phyloP scores from a whole-genome alignment of 2,113 vertebrate species.

The Myotis davidii region DNA sequence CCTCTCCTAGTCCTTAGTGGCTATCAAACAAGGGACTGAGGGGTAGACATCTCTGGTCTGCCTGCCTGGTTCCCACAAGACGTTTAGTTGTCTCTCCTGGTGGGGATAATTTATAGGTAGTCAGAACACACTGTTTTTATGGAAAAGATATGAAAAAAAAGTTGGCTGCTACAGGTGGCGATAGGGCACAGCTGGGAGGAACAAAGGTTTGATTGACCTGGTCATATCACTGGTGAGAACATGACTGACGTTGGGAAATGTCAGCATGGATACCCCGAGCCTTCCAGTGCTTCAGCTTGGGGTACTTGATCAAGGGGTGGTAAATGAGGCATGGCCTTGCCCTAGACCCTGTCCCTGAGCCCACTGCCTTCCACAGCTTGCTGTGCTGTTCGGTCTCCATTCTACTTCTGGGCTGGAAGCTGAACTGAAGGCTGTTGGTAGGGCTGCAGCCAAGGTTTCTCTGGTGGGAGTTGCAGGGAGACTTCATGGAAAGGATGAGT shows the following conservation, averaged over 20 bases:
- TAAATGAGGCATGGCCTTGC: background rate
- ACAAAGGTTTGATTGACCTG: background rate
- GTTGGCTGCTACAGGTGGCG: background rate
- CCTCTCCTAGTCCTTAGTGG: background rate
- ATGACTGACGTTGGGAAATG: background rate
- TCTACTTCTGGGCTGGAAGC: background rate
- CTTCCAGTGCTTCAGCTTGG: background rate
- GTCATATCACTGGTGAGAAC: background rate
- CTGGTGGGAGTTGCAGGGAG: conserved; percentile 23
- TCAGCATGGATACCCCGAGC: background rate
- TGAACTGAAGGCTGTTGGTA: background rate
- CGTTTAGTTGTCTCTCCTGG: background rate
- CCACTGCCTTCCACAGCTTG: background rate
- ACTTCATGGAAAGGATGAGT: conserved; percentile 53
- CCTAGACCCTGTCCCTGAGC: background rate
- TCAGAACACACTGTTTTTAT: conserved; percentile 1
- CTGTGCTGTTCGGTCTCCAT: background rate
- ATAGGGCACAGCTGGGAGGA: background rate
- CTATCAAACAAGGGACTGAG: background rate
- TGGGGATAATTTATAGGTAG: background rate
- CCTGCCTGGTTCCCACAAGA: background rate
- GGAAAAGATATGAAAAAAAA: background rate
- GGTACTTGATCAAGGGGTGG: background rate
- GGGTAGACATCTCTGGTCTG: background rate
- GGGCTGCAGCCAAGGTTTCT: background rate